Evolutionary conservation across 2,888 invertebrate genomes (phyloP).

Genomic region (Spicauda simplicius): DNA sequence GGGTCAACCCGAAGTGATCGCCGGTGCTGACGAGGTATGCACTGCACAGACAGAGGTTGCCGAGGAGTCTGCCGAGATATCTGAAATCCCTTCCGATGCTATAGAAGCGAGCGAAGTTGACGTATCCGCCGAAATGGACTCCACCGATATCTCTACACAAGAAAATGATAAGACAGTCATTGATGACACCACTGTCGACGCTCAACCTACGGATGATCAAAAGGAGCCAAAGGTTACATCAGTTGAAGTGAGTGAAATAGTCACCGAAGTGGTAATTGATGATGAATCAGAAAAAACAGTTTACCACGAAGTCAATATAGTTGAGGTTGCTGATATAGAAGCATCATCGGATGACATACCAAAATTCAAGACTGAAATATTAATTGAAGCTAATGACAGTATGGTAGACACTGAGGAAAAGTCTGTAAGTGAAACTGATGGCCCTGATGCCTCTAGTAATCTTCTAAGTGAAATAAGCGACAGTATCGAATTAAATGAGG

Average conservation of each 20-base stretch:
- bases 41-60: conserved; percentile 20
- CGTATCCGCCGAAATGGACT: not conserved
- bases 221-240: not conserved
- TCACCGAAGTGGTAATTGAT: conserved; percentile 42
- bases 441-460: conserved; percentile 55
- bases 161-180: conserved; percentile 5
- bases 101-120: not conserved
- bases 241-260: conserved; percentile 11
- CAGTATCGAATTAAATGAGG: conserved; percentile 74
- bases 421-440: conserved; percentile 36
- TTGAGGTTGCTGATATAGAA: conserved; percentile 48
- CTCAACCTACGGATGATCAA: no score
- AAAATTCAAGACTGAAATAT: conserved; percentile 72
- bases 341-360: conserved; percentile 35
- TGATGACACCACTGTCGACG: not conserved
- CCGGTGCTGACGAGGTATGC: conserved; percentile 39
- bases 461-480: conserved; percentile 69
- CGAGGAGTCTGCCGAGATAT: conserved; percentile 25
- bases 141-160: not conserved
- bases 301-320: conserved; percentile 39
- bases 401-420: conserved; percentile 45
- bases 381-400: conserved; percentile 68
- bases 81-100: conserved; percentile 3
- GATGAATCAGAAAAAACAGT: conserved; percentile 40
- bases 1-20: conserved; percentile 37